phyloP scores from a whole-genome alignment of 2,888 invertebrate genomes.

The Polymixis flavicincta region DNA sequence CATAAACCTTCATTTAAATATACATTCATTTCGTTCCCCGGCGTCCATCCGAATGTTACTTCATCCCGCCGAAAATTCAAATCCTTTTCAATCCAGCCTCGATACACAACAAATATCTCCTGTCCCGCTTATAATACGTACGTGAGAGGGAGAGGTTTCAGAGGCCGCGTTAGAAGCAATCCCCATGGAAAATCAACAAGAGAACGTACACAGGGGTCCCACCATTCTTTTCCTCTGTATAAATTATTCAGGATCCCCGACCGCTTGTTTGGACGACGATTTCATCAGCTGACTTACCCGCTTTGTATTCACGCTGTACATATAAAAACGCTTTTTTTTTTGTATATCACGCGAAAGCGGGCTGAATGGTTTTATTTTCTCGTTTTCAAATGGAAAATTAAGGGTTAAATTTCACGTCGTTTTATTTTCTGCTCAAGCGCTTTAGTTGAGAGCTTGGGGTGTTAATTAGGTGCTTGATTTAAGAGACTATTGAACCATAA shows the following conservation, averaged over 20 bases:
- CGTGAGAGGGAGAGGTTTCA: constrained; percentile 68
- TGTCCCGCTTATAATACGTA: constrained; percentile 64
- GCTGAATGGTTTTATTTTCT: constrained; percentile 34
- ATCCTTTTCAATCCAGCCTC: constrained; percentile 78
- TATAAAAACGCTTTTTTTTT: constrained; percentile 56
- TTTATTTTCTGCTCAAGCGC: constrained; percentile 44
- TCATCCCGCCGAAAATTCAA: constrained; percentile 68
- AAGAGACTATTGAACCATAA: not conserved
- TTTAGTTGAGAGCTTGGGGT: constrained; percentile 16
- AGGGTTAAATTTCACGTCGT: constrained; percentile 46
- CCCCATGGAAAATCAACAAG: constrained; percentile 83
- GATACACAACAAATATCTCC: constrained; percentile 69
- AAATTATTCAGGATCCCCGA: constrained; percentile 82
- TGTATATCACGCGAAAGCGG: constrained; percentile 39
- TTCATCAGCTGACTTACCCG: constrained; percentile 79
- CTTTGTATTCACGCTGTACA: constrained; percentile 70
- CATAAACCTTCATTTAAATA: constrained; percentile 63
- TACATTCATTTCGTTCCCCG: constrained; percentile 62
- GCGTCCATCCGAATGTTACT: constrained; percentile 63
- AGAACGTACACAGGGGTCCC: constrained; percentile 78
- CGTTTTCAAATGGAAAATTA: constrained; percentile 53
- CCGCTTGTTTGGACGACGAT: constrained; percentile 81
- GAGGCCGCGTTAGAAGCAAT: constrained; percentile 73
- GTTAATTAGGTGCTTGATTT: constrained; percentile 39
- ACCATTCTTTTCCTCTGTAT: constrained; percentile 79